Evolutionary conservation across 2,113 vertebrate species (phyloP), one percentile per base, ranked within the genome.

Genomic region (Pomatorhinus ruficollis): DNA sequence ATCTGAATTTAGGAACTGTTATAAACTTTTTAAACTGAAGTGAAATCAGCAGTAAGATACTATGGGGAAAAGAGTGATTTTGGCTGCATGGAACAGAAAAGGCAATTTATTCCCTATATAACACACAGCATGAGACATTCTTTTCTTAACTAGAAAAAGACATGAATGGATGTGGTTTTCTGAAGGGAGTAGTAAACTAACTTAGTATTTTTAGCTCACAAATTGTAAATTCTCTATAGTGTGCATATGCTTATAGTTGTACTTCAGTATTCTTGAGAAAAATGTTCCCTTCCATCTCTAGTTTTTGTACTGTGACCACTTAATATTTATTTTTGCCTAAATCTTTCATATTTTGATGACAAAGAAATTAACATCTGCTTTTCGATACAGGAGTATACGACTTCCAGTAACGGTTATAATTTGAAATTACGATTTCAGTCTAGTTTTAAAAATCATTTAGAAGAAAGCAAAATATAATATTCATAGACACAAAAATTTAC

Each of bases 351-450:
- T 71, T 50, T 39, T 53, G 17, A 40, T 88, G 56, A 61, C 57
- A 95, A 90, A 79, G 66, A 92, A 89, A 93, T 91, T 20, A 87
- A 75, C 50, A 88, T 95, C 40, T 95, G n/a, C 63, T 89, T 96
- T 96, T 97, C 21, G 47, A n/a, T 76, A 54, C 44, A 76, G 71
- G 64, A 79, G 15, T 64, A 33, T 60, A 33, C 0, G 1, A 83
- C 66, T 96, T 75, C 19, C 49, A 33, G 69, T 93, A 90, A 54
- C 20, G 45, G 86, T 86, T 85, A 44, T 84, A 96, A 94, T 91
- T 96, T 96, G 68, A 96, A 97, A 93, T 68, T 49, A 5, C n/a
- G 20, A 47, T 88, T 88, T 70, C 50, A 44, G 16, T 57, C 30
- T 69, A 49, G 5, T 19, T 90, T 88, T 63, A 28, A 22, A 69